Conservation (phyloP, 2,113 vertebrate genomes). For the Aegithalos caudatus region DNA sequence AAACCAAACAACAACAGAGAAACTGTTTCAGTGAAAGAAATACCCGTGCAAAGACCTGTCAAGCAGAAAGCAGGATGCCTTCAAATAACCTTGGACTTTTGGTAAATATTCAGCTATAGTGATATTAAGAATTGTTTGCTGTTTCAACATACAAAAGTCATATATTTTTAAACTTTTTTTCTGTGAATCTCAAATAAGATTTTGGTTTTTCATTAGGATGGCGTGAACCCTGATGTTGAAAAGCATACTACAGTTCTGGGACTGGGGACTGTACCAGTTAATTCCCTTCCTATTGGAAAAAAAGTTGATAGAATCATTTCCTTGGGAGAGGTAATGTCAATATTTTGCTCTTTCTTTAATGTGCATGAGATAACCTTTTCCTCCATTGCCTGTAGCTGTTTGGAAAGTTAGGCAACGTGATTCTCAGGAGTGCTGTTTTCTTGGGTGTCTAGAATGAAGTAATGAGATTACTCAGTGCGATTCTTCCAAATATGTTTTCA, state of each 20-base stretch:
- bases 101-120: neutral
- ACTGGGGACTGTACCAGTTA: slow-evolving; percentile 29
- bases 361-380: neutral
- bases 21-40: neutral
- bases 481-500: neutral
- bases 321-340: slow-evolving; percentile 68
- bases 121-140: neutral
- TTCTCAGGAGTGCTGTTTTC: neutral
- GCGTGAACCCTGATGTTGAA: slow-evolving; percentile 56
- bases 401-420: neutral
- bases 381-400: neutral
- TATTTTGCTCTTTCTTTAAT: neutral
- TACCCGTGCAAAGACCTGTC: neutral
- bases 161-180: neutral
- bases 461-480: neutral
- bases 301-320: slow-evolving; percentile 11
- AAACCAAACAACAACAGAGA: neutral
- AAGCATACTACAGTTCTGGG: slow-evolving; percentile 56
- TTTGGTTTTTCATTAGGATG: slow-evolving; percentile 54
- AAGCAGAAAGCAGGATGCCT: neutral
- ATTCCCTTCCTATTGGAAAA: slow-evolving; percentile 68
- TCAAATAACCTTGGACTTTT: neutral
- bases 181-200: neutral
- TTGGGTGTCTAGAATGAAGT: neutral
- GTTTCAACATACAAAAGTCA: neutral